Evolutionary conservation across 2,797 vertebrate species (phyloP).

Genomic region (Semotilus atromaculatus): DNA sequence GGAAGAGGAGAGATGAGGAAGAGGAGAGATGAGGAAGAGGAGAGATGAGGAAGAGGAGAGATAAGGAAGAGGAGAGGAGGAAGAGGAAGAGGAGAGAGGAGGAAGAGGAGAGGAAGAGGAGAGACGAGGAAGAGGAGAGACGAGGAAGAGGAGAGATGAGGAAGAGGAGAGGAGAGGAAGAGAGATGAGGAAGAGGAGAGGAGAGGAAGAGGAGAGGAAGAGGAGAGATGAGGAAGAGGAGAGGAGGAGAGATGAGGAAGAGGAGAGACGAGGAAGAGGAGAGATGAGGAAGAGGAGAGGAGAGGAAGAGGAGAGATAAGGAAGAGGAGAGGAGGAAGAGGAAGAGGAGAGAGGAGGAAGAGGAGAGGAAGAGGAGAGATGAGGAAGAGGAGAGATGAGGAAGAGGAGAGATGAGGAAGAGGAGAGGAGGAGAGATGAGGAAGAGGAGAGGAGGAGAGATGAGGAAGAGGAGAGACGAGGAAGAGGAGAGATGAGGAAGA

Average conservation of each 20-base stretch:
- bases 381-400: constrained; percentile 84
- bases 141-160: constrained; percentile 84
- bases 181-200: too few species aligned
- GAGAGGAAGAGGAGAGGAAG: constrained; percentile 51
- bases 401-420: neutral
- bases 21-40: constrained; percentile 68
- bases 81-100: neutral
- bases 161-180: neutral
- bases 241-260: too few species aligned
- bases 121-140: constrained; percentile 68
- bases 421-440: constrained; percentile 83
- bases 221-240: constrained; percentile 77
- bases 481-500: neutral
- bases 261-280: constrained; percentile 76
- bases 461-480: constrained; percentile 82
- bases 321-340: too few species aligned
- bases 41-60: constrained; percentile 70
- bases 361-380: neutral
- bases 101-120: too few species aligned
- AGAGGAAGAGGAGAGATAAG: constrained; percentile 47
- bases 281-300: constrained; percentile 79
- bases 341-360: neutral
- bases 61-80: too few species aligned
- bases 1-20: constrained; percentile 82
- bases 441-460: neutral